Base-by-base conservation (phyloP, 2,797 vertebrate species). In the Pachyuromys duprasi region DNA sequence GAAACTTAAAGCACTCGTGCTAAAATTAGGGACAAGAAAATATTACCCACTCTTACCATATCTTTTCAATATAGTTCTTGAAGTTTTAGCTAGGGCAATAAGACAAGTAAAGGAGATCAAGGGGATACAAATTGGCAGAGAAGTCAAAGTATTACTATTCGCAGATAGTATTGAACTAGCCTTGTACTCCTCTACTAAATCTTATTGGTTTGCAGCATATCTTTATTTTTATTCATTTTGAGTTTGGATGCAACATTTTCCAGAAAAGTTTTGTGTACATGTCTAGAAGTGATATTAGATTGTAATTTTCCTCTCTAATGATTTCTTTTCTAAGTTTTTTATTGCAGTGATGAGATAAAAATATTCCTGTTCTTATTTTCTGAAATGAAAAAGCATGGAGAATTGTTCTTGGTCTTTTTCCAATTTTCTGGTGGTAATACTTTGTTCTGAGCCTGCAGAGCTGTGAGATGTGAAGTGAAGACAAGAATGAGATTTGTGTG, bases 301-400 rank as follows among this genome's bases (percentile, higher is more conserved):
- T 74, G 1, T 57, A 87, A 45, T 84, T 91, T 92, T 92, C 24
- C 39, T 93, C 76, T 65, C 49, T 70, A 89, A 13, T 80, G 70
- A 33, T 55, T 0, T 82, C 24, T 91, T 95, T 88, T 75, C 62
- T 63, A 3, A 65, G 63, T 75, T 86, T 86, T 92, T 72, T 72
- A 63, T 63, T 84, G 78, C 81, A 6, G 8, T 80, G 28, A 82
- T 53, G 39, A 88, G 4, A 79, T 36, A 86, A 79, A 78, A 83
- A 57, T 13, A 78, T 83, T 90, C 0, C 33, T 81, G 78, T 11
- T 75, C 78, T 86, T 62, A 60, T 76, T 88, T 88, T 81, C 49
- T 89, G 26, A 28, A 75, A 70, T 15, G 70, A 82, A 22, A 49
- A 7, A 70, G 33, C 39, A 63, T 69, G 36, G 55, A 94, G 9